These are phyloP conservation scores for Tragelaphus eurycerus DNA, from an alignment of 2,797 vertebrate genomes.

Conservation along the genomic window DNA sequence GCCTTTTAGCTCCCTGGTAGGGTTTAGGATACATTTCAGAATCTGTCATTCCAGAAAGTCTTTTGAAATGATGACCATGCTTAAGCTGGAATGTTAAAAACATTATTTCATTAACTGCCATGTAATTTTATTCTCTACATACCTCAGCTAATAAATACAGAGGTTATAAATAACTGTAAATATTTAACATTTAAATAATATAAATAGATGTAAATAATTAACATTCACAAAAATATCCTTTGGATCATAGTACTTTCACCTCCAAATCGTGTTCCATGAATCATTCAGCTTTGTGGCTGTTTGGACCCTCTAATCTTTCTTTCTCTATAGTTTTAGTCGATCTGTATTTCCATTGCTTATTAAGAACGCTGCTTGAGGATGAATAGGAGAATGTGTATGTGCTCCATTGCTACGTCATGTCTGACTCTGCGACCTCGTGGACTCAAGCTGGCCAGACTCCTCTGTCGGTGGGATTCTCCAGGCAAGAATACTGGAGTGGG, in stretches of 20 bases:
- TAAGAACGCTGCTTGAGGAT: neutral
- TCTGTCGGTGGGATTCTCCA: neutral
- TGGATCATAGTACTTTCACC: neutral
- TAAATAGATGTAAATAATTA: constrained; percentile 9
- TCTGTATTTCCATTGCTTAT: neutral
- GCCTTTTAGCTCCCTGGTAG: neutral
- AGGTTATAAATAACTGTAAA: neutral
- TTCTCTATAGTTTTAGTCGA: neutral
- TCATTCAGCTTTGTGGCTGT: neutral
- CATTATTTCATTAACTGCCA: neutral
- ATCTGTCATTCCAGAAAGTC: neutral
- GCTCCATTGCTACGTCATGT: neutral
- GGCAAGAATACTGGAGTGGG: neutral
- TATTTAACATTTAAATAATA: neutral
- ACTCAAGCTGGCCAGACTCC: neutral
- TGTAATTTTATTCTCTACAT: neutral
- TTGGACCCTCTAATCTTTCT: neutral
- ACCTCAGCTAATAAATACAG: constrained; percentile 1
- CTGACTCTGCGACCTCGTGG: neutral
- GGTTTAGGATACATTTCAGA: neutral
- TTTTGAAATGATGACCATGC: constrained; percentile 24
- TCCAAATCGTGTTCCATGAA: neutral
- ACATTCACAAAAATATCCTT: neutral
- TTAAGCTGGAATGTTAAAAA: neutral
- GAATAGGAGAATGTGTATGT: neutral